Conservation (phyloP, 1,140 invertebrate genomes). For the Cylas formicarius region DNA sequence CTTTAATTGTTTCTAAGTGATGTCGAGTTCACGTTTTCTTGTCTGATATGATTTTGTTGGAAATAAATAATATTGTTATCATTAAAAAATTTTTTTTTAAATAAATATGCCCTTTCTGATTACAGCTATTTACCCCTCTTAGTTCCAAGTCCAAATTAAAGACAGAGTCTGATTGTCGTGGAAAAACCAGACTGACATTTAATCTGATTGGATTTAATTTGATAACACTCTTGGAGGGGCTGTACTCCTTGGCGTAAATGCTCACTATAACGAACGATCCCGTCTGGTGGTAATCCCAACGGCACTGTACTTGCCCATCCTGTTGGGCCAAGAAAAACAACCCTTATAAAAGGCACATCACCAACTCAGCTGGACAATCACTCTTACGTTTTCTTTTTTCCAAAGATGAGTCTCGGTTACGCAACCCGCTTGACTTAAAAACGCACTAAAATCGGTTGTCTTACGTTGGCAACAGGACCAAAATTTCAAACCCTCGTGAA, state of each 20-base stretch:
- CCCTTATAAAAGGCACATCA: slow-evolving; percentile 1
- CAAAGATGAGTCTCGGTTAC: slow-evolving; percentile 77
- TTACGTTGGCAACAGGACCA: slow-evolving; percentile 94
- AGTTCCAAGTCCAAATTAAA: slow-evolving; percentile 80
- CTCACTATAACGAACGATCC: slow-evolving; percentile 72
- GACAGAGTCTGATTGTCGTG: slow-evolving; percentile 61
- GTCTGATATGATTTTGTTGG: too few relatives aligned
- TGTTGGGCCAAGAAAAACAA: slow-evolving; percentile 41
- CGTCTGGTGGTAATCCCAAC: slow-evolving; percentile 93
- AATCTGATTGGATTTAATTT: slow-evolving; percentile 81
- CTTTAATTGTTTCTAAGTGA: too few relatives aligned
- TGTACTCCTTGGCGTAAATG: slow-evolving; percentile 85
- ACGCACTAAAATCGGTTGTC: slow-evolving; percentile 89
- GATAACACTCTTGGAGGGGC: slow-evolving; percentile 66
- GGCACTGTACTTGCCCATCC: slow-evolving; percentile 62
- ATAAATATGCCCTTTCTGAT: too few relatives aligned
- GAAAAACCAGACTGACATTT: slow-evolving; percentile 69
- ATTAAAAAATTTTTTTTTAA: slow-evolving; percentile 24
- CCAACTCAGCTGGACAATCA: background rate
- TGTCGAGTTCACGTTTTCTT: too few relatives aligned
- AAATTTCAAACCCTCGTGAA: slow-evolving; percentile 97
- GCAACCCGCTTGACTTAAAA: slow-evolving; percentile 85
- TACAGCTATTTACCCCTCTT: slow-evolving; percentile 62
- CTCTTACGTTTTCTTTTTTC: slow-evolving; percentile 62
- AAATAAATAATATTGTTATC: too few relatives aligned